Base-by-base conservation (phyloP, 2,888 invertebrate genomes). In the Auanema freiburgensis region DNA sequence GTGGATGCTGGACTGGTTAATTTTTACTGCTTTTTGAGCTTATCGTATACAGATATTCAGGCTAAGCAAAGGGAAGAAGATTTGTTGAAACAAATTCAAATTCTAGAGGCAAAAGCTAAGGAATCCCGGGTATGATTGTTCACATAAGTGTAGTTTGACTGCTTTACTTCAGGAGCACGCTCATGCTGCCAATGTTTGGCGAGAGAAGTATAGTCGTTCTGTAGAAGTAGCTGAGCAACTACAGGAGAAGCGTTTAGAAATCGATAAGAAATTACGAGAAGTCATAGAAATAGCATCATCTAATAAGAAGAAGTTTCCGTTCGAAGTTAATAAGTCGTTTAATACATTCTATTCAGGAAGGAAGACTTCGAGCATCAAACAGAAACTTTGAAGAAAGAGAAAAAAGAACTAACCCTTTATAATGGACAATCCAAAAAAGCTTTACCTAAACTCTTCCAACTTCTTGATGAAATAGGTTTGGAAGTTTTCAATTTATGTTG, bases 151-250 rank as follows among this genome's bases (percentile, higher is more conserved):
- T 46, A 21, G 4, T 46, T 3, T 46, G 46, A 5, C 10, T 5
- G 21, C 3, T 46, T 16, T 18, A 18, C 21, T 46, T 46, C 46
- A 46, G 46, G 16, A 46, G 21, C 46, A 46, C 10, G 46, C 46
- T 46, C 16, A 46, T 6, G 46, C 46, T 5, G 46, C 46, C 4
- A 46, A 46, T 46, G 21, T 21, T 3, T 46, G 46, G 46, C 3
- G 46, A 10, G 46, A 46, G 46, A 46, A 46, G 46, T 46, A 46
- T 21, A 46, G 16, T 21, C 46, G 46, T 21, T 46, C 46, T 46
- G 46, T 46, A 21, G 46, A 46, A 10, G 46, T 46, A 18, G 46
- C 46, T 10, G 46, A 46, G 16, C 21, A 18, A 46, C 46, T 46
- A 10, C 46, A 46, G 6, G 6, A 46, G 4, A 46, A 46, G 21